Percentiles rank a stretch among this genome's conserved stretches.
These are phyloP conservation scores for Nipponia nippon DNA, from an alignment of 2,113 vertebrate species.

Conservation along the genomic window DNA sequence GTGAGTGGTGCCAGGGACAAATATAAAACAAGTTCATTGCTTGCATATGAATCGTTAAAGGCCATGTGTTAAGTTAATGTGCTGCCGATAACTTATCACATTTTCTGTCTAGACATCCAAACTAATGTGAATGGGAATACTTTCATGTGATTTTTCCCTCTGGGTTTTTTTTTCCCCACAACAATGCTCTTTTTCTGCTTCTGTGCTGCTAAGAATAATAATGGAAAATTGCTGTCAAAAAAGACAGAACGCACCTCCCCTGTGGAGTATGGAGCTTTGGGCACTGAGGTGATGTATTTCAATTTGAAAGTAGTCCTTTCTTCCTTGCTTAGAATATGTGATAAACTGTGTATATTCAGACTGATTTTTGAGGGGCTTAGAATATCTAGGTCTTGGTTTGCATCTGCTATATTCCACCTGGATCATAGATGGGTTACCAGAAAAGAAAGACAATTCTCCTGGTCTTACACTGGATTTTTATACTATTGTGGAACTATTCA, in stretches of 20 bases:
- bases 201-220: background rate
- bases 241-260: no score
- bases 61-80: background rate
- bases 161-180: background rate
- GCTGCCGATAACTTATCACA: conserved; percentile 20
- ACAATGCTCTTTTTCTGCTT: background rate
- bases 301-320: background rate
- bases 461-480: background rate
- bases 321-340: background rate
- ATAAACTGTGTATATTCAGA: background rate
- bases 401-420: background rate
- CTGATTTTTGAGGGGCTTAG: background rate
- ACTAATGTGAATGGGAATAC: background rate
- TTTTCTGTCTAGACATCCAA: conserved; percentile 43
- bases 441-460: background rate
- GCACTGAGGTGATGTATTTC: background rate
- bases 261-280: background rate
- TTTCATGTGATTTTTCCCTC: background rate
- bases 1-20: background rate
- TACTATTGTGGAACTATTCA: background rate
- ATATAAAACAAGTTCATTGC: background rate
- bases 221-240: background rate
- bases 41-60: background rate
- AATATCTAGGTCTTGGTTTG: background rate
- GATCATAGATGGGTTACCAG: background rate